A percentile compares a stretch with the other conserved stretches of the same genome.
Conservation (phyloP, 2,113 vertebrate species). For the Campylorhamphus procurvoides region DNA sequence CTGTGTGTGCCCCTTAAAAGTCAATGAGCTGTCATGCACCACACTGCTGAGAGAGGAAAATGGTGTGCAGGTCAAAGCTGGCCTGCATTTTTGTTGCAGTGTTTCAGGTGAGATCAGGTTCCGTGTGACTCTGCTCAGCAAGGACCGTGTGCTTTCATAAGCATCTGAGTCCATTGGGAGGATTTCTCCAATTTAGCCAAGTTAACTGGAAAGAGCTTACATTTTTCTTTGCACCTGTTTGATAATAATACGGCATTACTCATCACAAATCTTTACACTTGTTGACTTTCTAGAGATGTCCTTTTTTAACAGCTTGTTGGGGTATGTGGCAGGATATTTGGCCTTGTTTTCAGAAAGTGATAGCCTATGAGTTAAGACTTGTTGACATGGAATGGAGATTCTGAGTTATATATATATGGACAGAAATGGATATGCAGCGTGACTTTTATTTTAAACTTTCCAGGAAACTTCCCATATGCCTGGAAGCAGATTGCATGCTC, state of each 20-base stretch:
- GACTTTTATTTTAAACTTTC: slow-evolving; percentile 14
- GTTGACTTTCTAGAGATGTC: neutral
- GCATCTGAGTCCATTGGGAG: neutral
- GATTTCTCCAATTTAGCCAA: neutral
- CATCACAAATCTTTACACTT: neutral
- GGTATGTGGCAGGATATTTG: neutral
- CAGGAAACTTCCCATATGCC: neutral
- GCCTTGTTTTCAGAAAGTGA: neutral
- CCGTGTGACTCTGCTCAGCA: neutral
- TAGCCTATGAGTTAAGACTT: neutral
- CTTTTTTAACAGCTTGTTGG: neutral
- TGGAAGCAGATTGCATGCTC: neutral
- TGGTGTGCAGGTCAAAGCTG: neutral
- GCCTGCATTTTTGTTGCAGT: neutral
- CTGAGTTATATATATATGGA: neutral
- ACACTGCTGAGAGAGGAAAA: neutral
- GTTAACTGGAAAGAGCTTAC: slow-evolving; percentile 13
- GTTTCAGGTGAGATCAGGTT: neutral
- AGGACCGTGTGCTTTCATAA: neutral
- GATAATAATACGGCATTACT: slow-evolving; percentile 36
- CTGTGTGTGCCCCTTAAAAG: neutral
- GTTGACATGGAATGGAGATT: neutral
- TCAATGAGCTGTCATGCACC: neutral
- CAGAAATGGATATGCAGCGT: neutral
- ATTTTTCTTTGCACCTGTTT: neutral